Evolutionary conservation across 53 echinoderm and acorn worm species (phyloP).

Genomic region (Patiria pectinifera): DNA sequence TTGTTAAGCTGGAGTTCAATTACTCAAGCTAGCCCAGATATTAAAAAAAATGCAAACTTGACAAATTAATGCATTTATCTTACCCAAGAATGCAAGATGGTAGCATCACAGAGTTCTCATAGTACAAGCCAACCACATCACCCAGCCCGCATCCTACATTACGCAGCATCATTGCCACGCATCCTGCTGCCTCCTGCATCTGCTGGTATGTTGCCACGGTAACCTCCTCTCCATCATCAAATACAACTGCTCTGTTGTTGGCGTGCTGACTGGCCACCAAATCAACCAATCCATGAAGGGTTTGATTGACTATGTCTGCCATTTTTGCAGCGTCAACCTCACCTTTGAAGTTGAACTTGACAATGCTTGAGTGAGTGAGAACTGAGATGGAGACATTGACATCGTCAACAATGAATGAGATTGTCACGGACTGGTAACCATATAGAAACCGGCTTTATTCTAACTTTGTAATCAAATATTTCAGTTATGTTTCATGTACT

Average conservation of each 20-base stretch:
- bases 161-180: constrained; percentile 42
- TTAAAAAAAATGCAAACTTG: no score
- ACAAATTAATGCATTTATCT: neutral
- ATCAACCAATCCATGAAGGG: constrained; percentile 70
- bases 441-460: neutral
- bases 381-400: no score
- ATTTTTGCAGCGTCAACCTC: neutral
- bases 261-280: constrained; percentile 52
- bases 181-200: constrained; percentile 52
- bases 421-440: no score
- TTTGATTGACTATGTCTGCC: neutral
- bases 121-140: constrained; percentile 73
- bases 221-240: constrained; percentile 74
- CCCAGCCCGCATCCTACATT: constrained; percentile 5
- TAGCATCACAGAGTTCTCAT: constrained; percentile 35
- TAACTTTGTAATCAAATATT: no score
- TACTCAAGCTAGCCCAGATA: no score
- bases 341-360: neutral
- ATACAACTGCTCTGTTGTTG: constrained; percentile 66
- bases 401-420: no score
- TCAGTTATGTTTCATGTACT: no score
- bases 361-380: no score
- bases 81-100: constrained; percentile 78
- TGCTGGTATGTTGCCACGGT: constrained; percentile 57
- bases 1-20: no score